Conservation (phyloP, 1,140 invertebrate genomes). For the Macrocentrus cingulum region DNA sequence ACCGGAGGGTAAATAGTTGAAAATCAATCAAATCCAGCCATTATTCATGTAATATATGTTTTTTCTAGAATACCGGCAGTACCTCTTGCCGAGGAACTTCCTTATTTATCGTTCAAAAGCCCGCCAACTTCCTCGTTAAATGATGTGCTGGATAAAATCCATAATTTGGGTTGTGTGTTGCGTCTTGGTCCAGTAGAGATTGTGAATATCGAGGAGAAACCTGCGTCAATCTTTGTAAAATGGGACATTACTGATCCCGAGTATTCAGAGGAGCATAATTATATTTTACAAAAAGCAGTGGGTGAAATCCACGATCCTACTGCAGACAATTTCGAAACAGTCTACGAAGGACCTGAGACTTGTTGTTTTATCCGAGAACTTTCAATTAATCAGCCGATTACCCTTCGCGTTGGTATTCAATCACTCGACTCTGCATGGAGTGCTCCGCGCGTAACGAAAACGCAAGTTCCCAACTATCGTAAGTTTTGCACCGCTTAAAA, state of each 20-base stretch:
- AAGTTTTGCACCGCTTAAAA: not conserved
- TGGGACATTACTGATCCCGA: slow-evolving; percentile 38
- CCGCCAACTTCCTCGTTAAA: slow-evolving; percentile 23
- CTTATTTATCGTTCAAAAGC: slow-evolving; percentile 29
- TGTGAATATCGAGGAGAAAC: slow-evolving; percentile 35
- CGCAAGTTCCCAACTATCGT: slow-evolving; percentile 32
- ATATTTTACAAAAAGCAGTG: slow-evolving; percentile 34
- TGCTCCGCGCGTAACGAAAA: slow-evolving; percentile 28
- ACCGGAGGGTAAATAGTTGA: slow-evolving; percentile 6
- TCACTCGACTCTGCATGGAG: slow-evolving; percentile 32
- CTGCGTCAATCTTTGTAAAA: slow-evolving; percentile 34
- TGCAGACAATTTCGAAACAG: slow-evolving; percentile 31
- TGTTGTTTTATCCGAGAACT: slow-evolving; percentile 37
- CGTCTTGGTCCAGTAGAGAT: slow-evolving; percentile 35
- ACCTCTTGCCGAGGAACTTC: slow-evolving; percentile 32
- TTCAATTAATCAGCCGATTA: slow-evolving; percentile 29
- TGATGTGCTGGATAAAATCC: slow-evolving; percentile 25
- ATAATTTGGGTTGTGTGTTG: slow-evolving; percentile 27
- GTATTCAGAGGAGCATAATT: slow-evolving; percentile 36
- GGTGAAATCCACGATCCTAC: slow-evolving; percentile 30
- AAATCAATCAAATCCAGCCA: too few species aligned
- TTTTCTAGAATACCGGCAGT: slow-evolving; percentile 33
- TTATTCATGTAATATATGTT: slow-evolving; percentile 7
- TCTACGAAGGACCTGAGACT: slow-evolving; percentile 34
- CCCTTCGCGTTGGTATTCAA: slow-evolving; percentile 35